phyloP scores from a whole-genome alignment of 2,888 invertebrate genomes.

The Hyles lineata region DNA sequence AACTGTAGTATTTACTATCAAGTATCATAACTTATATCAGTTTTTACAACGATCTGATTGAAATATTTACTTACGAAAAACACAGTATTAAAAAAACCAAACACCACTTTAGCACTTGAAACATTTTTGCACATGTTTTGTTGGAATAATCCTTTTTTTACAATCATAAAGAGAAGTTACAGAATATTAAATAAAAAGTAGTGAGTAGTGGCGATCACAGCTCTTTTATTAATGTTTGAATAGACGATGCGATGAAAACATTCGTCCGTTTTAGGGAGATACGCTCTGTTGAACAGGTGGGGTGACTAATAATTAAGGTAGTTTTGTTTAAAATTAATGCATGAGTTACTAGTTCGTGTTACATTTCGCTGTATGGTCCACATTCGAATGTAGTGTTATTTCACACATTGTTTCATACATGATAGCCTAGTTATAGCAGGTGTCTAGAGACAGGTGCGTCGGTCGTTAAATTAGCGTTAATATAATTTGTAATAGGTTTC shows the following conservation, averaged over 20 bases:
- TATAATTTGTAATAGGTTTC: neutral
- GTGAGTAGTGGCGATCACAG: conserved; percentile 48
- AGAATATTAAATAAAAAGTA: conserved; percentile 30
- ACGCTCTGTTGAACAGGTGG: conserved; percentile 82
- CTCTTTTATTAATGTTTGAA: conserved; percentile 64
- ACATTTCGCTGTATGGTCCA: neutral
- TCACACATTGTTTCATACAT: neutral
- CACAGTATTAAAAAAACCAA: conserved; percentile 88
- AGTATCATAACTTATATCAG: no score
- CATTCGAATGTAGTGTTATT: neutral
- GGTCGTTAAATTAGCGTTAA: neutral
- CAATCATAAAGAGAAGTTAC: conserved; percentile 30
- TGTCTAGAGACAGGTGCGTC: neutral
- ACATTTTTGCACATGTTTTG: conserved; percentile 71
- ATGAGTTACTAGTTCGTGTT: conserved; percentile 54
- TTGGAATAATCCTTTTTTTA: conserved; percentile 36
- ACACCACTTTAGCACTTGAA: conserved; percentile 86
- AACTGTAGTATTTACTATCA: no score
- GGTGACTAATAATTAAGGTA: conserved; percentile 84
- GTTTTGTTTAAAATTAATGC: conserved; percentile 80
- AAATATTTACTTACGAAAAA: conserved; percentile 83
- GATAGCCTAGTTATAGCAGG: conserved; percentile 9
- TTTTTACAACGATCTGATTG: no score
- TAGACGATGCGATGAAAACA: conserved; percentile 77
- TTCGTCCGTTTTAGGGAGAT: conserved; percentile 83